Evolutionary conservation across 2,113 vertebrate species (phyloP).

Genomic region (Heloderma charlesbogerti): DNA sequence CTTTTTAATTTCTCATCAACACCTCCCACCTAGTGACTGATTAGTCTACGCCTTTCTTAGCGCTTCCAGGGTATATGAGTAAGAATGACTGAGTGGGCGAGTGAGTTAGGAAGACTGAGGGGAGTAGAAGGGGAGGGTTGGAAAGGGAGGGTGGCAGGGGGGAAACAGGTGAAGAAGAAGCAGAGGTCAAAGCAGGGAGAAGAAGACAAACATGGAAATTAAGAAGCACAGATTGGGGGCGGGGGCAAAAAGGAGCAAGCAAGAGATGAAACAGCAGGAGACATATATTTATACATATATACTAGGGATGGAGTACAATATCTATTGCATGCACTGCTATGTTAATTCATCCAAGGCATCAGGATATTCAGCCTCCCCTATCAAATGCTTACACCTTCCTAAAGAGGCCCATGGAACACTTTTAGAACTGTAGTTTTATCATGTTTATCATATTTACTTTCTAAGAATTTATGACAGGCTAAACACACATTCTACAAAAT

Average conservation of each 20-base stretch:
- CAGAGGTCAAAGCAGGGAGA: constrained; percentile 68
- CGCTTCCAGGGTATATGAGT: constrained; percentile 56
- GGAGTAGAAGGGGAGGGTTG: constrained; percentile 65
- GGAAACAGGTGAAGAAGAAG: constrained; percentile 67
- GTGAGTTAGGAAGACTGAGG: constrained; percentile 46
- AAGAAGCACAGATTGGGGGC: constrained; percentile 11
- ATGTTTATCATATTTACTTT: not conserved
- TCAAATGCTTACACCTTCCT: not conserved
- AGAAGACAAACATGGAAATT: constrained; percentile 28
- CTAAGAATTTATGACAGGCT: not conserved
- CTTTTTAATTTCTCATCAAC: constrained; percentile 72
- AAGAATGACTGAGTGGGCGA: constrained; percentile 73
- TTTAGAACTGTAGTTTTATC: not conserved
- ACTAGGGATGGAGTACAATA: not conserved
- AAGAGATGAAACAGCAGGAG: constrained; percentile 25
- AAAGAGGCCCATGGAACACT: not conserved
- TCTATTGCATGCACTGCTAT: not conserved
- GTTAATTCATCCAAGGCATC: not conserved
- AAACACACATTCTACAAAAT: not conserved
- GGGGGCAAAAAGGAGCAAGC: not conserved
- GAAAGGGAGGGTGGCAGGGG: constrained; percentile 10
- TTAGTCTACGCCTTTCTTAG: constrained; percentile 70
- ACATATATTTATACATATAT: not conserved
- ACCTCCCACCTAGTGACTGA: constrained; percentile 71
- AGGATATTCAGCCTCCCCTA: not conserved